phyloP scores from a whole-genome alignment of 2,888 invertebrate species.

The Cantharis nigra region DNA sequence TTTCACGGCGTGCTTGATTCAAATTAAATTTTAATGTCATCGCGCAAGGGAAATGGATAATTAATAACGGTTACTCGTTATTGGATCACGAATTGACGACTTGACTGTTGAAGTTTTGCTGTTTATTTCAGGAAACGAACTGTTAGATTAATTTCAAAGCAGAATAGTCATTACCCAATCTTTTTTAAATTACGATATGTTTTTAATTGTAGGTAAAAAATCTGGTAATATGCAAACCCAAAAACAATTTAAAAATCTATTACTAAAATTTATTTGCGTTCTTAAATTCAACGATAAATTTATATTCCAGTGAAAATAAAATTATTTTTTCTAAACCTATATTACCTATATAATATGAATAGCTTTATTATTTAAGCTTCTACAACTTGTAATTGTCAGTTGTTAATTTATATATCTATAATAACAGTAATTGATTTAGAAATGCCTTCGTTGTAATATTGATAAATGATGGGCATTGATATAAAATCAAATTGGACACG shows the following conservation, averaged over 20 bases:
- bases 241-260: neutral
- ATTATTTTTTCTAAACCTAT: neutral
- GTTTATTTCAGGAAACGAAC: constrained; percentile 26
- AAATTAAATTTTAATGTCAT: constrained; percentile 52
- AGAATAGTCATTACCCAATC: neutral
- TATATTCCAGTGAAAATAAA: neutral
- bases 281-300: neutral
- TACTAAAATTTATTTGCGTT: neutral
- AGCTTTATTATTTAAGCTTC: neutral
- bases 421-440: neutral
- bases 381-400: neutral
- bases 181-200: neutral
- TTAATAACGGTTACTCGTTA: constrained; percentile 37
- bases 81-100: constrained; percentile 24
- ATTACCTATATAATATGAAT: too few relatives aligned
- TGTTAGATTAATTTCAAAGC: constrained; percentile 16
- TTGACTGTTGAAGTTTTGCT: constrained; percentile 14
- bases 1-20: constrained; percentile 44
- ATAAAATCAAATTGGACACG: neutral
- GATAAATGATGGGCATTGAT: neutral
- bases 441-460: neutral
- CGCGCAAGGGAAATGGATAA: constrained; percentile 49
- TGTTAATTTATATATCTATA: neutral
- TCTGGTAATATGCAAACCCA: neutral
- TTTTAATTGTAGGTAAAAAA: neutral